Percentiles rank a stretch among this genome's conserved stretches.
phyloP scores from a whole-genome alignment of 2,113 vertebrate species.

The Copsychus sechellarum region DNA sequence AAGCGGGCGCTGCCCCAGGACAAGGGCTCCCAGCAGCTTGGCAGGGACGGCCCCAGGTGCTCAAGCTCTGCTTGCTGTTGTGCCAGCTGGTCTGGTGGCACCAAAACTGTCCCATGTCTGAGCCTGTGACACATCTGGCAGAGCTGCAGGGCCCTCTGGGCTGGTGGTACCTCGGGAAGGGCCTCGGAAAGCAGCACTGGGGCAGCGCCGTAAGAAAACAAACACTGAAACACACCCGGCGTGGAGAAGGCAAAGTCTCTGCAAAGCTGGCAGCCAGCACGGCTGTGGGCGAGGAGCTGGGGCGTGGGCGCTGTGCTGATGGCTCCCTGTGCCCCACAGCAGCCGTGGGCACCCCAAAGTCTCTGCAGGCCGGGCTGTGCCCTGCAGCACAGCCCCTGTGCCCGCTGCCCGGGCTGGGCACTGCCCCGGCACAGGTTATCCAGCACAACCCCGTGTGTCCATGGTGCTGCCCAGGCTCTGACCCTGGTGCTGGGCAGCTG shows the following conservation, averaged over 20 bases:
- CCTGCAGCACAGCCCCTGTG: not conserved
- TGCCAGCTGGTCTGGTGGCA: not conserved
- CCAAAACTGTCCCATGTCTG: rapidly evolving
- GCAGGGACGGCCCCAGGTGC: not conserved
- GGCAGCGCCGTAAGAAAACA: not conserved
- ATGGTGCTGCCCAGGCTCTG: rapidly evolving
- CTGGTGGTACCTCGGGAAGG: not conserved
- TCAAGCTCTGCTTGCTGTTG: rapidly evolving
- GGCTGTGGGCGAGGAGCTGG: rapidly evolving
- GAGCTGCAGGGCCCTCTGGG: not conserved
- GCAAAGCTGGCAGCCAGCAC: not conserved
- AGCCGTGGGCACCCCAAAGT: not conserved
- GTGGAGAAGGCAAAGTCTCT: not conserved
- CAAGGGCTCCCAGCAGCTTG: not conserved
- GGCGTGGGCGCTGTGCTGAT: rapidly evolving
- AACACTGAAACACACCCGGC: not conserved
- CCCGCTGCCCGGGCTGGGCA: rapidly evolving
- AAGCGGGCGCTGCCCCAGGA: not conserved
- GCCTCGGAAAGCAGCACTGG: not conserved
- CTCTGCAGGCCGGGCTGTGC: not conserved
- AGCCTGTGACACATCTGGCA: not conserved
- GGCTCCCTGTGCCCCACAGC: not conserved
- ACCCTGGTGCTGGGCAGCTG: not conserved
- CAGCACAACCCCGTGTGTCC: not conserved
- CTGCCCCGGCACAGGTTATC: rapidly evolving